Evolutionary conservation across 2,797 vertebrate genomes (phyloP).

Genomic region (Pangasius larnaudii): DNA sequence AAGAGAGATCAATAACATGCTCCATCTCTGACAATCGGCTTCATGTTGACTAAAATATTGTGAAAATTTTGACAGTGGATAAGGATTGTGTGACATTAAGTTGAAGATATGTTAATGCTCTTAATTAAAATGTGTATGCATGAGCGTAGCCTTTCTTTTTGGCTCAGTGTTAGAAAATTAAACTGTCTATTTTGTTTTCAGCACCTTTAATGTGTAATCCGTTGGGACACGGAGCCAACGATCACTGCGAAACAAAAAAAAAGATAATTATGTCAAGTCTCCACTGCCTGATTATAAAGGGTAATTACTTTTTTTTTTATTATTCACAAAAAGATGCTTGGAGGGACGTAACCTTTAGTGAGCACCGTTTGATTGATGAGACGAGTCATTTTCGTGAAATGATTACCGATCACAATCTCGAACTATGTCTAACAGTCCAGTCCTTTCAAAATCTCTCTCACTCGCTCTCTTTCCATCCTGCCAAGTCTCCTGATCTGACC

Average conservation of each 20-base stretch:
- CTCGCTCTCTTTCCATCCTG: neutral
- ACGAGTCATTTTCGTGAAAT: conserved; percentile 70
- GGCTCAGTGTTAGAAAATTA: conserved; percentile 1
- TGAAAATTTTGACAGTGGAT: neutral
- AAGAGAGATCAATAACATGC: neutral
- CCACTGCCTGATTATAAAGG: conserved; percentile 80
- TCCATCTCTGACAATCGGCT: neutral
- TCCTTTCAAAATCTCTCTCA: conserved; percentile 27
- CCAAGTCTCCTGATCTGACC: conserved; percentile 55
- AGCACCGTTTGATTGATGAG: conserved; percentile 78
- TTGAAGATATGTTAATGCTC: conserved; percentile 14
- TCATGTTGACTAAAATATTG: neutral
- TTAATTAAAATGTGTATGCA: conserved; percentile 33
- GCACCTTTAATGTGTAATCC: conserved; percentile 64
- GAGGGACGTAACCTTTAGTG: conserved; percentile 78
- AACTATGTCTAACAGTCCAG: conserved; percentile 32
- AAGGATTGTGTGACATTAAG: conserved; percentile 2
- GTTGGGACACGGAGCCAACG: conserved; percentile 68
- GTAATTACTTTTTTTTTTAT: conserved; percentile 76
- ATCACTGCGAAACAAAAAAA: conserved; percentile 67
- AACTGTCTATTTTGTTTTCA: conserved; percentile 42
- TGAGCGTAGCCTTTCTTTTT: neutral
- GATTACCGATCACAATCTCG: conserved; percentile 73
- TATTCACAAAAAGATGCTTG: conserved; percentile 74
- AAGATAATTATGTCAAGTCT: conserved; percentile 78